Base-by-base conservation (phyloP, 2,888 invertebrate species). In the Harmothoe impar region DNA sequence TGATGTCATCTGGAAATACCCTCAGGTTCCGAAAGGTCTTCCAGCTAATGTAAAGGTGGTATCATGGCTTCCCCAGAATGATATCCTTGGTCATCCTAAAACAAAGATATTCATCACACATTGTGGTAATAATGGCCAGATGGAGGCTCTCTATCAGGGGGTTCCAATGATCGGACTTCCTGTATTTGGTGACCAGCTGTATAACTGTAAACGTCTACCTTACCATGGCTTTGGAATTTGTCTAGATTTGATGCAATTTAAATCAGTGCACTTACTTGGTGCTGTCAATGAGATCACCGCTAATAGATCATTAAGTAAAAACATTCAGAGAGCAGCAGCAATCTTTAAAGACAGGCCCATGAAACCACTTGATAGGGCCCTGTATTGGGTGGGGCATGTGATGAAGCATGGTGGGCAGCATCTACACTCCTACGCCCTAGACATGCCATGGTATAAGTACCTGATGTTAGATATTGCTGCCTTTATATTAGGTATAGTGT, bases 301-400 rank as follows among this genome's bases (percentile, higher is more conserved):
- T 3, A 92, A 93, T 89, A 31, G 85, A 12, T 89, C 51, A 0
- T 93, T 92, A 56, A 85, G 33, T 77, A 33, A 91, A 0, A 93
- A 91, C 0, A 92, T 93, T 17, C 84, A 90, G 33, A 89, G 68
- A 29, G 93, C 92, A 17, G 92, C 93, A 0, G 31, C 33, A 51
- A 92, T 93, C 29, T 92, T 92, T 33, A 89, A 90, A 5, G 88
- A 89, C 33, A 84, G 91, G 29, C 89, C 89, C 68, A 68, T 91
- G 52, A 91, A 89, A 52, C 93, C 94, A 1, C 51, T 78, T 51
- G 91, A 93, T 43, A 91, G 92, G 56, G 94, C 93, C 7, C 93
- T 92, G 12, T 93, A 90, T 52, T 94, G 93, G 93, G 90, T 94
- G n/a, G 94, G 94, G 89, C 93, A 94, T 89, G 92, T 94, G 72